Conservation (phyloP, 2,888 invertebrate genomes). For the Carcina quercana region DNA sequence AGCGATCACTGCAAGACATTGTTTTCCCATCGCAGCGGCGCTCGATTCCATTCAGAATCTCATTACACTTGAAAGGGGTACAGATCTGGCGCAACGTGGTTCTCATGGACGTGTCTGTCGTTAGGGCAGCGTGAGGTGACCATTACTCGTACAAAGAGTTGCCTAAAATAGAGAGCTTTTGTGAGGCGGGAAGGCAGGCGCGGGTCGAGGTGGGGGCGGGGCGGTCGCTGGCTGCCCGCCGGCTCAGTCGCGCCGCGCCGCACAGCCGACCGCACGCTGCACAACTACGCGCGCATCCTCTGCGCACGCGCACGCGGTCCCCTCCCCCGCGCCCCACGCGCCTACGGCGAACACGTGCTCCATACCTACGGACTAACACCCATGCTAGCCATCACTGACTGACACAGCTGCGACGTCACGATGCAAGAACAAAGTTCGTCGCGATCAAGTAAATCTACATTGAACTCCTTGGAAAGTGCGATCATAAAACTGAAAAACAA, state of each 20-base stretch:
- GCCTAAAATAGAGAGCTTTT: conserved; percentile 75
- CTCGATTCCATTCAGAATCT: conserved; percentile 69
- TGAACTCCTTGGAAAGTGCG: conserved; percentile 69
- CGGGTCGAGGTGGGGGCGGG: conserved; percentile 59
- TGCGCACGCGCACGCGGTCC: conserved; percentile 59
- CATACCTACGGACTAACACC: conserved; percentile 22
- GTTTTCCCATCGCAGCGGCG: conserved; percentile 61
- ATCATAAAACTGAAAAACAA: conserved; percentile 71
- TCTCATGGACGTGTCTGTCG: conserved; percentile 73
- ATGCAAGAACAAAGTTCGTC: conserved; percentile 71
- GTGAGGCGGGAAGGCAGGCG: conserved; percentile 63
- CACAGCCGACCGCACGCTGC: conserved; percentile 64
- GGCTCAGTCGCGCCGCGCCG: conserved; percentile 69
- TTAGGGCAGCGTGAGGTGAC: conserved; percentile 74
- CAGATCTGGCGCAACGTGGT: conserved; percentile 67
- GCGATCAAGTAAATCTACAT: conserved; percentile 57
- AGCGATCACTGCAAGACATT: conserved; percentile 40
- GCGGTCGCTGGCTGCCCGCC: conserved; percentile 62
- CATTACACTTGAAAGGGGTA: conserved; percentile 68
- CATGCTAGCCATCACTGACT: conserved; percentile 30
- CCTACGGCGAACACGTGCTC: conserved; percentile 51
- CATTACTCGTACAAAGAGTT: conserved; percentile 74
- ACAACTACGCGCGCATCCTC: conserved; percentile 37
- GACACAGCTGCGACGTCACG: conserved; percentile 28
- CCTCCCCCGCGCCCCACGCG: conserved; percentile 46